Conservation (phyloP, 2,888 invertebrate species). For the Athalia circularis region DNA sequence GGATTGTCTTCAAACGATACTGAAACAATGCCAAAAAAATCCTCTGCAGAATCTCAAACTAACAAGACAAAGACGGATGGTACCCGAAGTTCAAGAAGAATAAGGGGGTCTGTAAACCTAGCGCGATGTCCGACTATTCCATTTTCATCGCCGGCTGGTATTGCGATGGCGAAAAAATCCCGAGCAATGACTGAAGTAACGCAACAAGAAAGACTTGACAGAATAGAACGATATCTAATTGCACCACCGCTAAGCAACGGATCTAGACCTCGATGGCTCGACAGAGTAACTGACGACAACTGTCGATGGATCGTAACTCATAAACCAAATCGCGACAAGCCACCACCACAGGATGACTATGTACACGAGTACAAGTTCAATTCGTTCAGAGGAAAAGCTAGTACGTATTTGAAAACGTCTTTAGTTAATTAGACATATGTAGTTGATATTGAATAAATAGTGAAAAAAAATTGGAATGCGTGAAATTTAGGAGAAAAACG, state of each 20-base stretch:
- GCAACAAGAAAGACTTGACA: slow-evolving; percentile 75
- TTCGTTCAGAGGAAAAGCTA: slow-evolving; percentile 63
- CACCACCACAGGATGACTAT: slow-evolving; percentile 54
- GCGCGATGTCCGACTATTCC: slow-evolving; percentile 75
- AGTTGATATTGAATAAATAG: background rate
- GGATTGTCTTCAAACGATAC: slow-evolving; percentile 62
- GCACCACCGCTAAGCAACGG: slow-evolving; percentile 71
- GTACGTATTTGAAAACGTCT: slow-evolving; percentile 58
- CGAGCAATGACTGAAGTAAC: slow-evolving; percentile 74
- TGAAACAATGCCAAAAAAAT: slow-evolving; percentile 37
- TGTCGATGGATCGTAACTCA: slow-evolving; percentile 66
- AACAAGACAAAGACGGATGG: slow-evolving; percentile 33
- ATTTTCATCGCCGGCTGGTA: slow-evolving; percentile 76
- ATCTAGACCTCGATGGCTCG: slow-evolving; percentile 68
- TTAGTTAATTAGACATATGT: background rate
- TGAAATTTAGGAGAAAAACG: slow-evolving; percentile 7
- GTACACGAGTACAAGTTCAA: slow-evolving; percentile 68
- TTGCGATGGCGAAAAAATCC: slow-evolving; percentile 74
- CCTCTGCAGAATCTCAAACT: background rate
- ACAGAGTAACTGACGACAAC: slow-evolving; percentile 60
- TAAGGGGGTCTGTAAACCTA: slow-evolving; percentile 73
- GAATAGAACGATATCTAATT: slow-evolving; percentile 75
- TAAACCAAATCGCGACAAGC: slow-evolving; percentile 66
- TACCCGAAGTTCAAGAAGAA: slow-evolving; percentile 71
- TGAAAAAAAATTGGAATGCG: background rate